Evolutionary conservation across 2,888 invertebrate genomes (phyloP).

Genomic region (Artemia sinica): DNA sequence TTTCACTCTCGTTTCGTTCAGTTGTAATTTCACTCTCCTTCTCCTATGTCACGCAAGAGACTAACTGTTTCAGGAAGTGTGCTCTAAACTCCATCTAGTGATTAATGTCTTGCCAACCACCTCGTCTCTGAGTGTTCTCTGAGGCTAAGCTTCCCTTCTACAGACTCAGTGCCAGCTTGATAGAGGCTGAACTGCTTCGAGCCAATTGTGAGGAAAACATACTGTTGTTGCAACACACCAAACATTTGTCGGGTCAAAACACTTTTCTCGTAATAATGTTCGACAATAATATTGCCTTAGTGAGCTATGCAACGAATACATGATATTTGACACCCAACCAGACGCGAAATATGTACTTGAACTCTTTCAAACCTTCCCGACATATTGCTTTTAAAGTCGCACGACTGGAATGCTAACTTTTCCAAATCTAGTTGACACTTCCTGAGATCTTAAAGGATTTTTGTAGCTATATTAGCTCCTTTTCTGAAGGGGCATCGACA

Average conservation of each 20-base stretch:
- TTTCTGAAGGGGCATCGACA: neutral
- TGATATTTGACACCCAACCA: neutral
- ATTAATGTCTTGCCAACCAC: constrained; percentile 7
- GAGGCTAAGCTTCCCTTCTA: neutral
- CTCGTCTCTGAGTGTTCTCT: constrained; percentile 14
- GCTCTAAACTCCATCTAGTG: constrained; percentile 4
- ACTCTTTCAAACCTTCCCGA: constrained; percentile 10
- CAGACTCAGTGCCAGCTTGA: neutral
- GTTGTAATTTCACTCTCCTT: neutral
- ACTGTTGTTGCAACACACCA: constrained; percentile 13
- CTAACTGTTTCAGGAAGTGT: neutral
- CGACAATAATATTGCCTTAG: neutral
- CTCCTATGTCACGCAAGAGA: neutral
- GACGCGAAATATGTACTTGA: constrained; percentile 14
- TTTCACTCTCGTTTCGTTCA: neutral
- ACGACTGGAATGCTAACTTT: constrained; percentile 2
- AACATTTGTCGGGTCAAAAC: constrained; percentile 14
- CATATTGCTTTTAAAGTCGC: neutral
- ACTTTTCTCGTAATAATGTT: neutral
- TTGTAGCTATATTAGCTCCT: neutral
- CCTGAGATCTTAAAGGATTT: neutral
- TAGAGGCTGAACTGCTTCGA: constrained; percentile 11
- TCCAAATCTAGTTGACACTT: neutral
- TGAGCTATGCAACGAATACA: neutral
- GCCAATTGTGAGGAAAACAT: constrained; percentile 15